A percentile compares a stretch with the other conserved stretches of the same genome.
These are phyloP conservation scores for Clarias magur DNA, from an alignment of 2,113 vertebrate species.

Conservation along the genomic window DNA sequence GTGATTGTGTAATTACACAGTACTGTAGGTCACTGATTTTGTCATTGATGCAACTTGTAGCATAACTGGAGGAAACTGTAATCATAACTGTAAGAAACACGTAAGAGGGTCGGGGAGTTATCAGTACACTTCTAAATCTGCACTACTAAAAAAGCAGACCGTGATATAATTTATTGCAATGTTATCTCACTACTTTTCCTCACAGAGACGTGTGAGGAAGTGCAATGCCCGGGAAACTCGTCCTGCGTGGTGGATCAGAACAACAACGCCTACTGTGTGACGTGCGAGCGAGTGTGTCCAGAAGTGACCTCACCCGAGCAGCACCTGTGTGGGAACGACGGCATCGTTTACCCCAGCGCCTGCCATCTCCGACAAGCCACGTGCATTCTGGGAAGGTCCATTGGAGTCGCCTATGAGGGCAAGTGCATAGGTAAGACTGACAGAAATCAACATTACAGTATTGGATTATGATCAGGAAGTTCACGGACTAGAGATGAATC, in stretches of 20 bases:
- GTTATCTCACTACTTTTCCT: constrained; percentile 25
- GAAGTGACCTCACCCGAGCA: constrained; percentile 81
- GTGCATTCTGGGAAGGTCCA: constrained; percentile 84
- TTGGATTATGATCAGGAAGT: not conserved
- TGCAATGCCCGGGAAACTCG: constrained; percentile 81
- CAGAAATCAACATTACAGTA: not conserved
- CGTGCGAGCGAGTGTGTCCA: constrained; percentile 83
- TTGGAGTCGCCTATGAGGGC: constrained; percentile 86
- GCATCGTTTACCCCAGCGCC: constrained; percentile 83
- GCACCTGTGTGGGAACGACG: constrained; percentile 85
- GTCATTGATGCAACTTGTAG: not conserved
- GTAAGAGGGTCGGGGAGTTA: not conserved
- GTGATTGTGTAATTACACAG: not conserved
- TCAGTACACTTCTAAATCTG: not conserved
- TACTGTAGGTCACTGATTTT: not conserved
- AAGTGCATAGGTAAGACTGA: constrained; percentile 82
- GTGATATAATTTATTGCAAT: not conserved
- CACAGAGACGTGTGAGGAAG: constrained; percentile 85
- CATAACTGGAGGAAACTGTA: not conserved
- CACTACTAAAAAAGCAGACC: not conserved
- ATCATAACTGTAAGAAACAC: not conserved
- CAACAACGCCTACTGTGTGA: constrained; percentile 88
- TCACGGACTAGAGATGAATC: not conserved
- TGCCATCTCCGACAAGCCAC: constrained; percentile 87
- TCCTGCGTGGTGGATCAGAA: constrained; percentile 87